phyloP scores from a whole-genome alignment of 2,113 vertebrate species.

The Panurus biarmicus region DNA sequence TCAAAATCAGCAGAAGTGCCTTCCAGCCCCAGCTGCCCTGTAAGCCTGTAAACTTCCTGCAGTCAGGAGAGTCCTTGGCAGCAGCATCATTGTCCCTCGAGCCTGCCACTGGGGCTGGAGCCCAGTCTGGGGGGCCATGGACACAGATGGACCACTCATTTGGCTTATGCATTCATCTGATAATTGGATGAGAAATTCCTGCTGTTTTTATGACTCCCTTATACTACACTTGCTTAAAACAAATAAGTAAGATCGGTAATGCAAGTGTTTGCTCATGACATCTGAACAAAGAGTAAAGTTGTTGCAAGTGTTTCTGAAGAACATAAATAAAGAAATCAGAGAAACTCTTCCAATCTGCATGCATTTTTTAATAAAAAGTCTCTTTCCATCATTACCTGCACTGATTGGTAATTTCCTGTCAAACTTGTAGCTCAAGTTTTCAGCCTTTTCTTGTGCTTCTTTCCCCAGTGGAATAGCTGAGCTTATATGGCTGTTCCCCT shows the following conservation, averaged over 20 bases:
- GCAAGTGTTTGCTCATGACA: background rate
- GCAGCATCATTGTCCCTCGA: rapidly evolving
- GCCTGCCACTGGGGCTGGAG: background rate
- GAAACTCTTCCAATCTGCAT: background rate
- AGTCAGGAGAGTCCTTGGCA: background rate
- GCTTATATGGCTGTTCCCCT: background rate
- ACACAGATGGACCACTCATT: background rate
- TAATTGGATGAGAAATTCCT: background rate
- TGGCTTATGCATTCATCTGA: background rate
- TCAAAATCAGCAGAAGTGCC: background rate
- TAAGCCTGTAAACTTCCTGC: background rate
- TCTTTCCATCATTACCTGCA: background rate
- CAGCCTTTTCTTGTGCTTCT: background rate
- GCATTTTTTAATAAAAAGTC: too few species aligned
- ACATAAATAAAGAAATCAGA: background rate
- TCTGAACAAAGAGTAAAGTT: background rate
- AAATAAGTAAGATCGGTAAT: background rate
- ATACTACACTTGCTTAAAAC: background rate
- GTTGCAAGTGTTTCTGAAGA: background rate
- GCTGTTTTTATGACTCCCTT: background rate
- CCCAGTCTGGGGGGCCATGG: background rate
- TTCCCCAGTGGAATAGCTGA: background rate
- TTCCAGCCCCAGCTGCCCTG: background rate
- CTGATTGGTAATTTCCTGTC: background rate
- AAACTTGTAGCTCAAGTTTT: background rate